Conservation (phyloP, 1,140 invertebrate genomes). For the Neotoxoptera formosana region DNA sequence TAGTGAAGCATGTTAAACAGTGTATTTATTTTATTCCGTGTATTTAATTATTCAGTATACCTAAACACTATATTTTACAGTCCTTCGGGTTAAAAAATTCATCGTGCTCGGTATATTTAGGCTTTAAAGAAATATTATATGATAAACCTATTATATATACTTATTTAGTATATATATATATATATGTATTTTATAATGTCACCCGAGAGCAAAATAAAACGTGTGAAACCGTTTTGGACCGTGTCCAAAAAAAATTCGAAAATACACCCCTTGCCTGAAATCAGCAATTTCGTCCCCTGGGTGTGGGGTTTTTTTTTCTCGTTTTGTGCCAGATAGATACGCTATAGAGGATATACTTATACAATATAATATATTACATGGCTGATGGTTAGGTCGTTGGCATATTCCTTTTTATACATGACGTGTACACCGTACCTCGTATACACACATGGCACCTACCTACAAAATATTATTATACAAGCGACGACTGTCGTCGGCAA, state of each 20-base stretch:
- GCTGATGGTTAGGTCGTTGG: background rate
- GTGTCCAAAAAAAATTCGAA: constrained; percentile 34
- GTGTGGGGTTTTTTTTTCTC: background rate
- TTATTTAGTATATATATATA: background rate
- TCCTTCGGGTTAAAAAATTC: background rate
- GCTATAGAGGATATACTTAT: background rate
- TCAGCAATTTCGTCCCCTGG: background rate
- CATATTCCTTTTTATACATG: background rate
- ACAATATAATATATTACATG: constrained; percentile 1
- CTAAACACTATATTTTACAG: background rate
- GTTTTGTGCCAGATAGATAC: background rate
- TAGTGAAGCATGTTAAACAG: background rate
- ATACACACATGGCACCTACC: background rate
- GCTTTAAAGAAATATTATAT: background rate
- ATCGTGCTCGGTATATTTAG: background rate
- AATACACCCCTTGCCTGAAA: background rate
- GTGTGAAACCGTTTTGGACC: constrained; percentile 37
- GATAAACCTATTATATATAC: background rate
- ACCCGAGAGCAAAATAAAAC: constrained; percentile 46
- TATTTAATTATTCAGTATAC: background rate
- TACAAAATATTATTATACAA: background rate
- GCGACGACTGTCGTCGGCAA: background rate
- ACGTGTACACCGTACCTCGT: no score
- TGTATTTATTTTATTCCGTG: background rate
- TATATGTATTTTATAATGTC: constrained; percentile 36